Percentiles rank a stretch among this genome's conserved stretches.
Evolutionary conservation across 2,797 vertebrate species (phyloP).

Genomic region (Avahi laniger): DNA sequence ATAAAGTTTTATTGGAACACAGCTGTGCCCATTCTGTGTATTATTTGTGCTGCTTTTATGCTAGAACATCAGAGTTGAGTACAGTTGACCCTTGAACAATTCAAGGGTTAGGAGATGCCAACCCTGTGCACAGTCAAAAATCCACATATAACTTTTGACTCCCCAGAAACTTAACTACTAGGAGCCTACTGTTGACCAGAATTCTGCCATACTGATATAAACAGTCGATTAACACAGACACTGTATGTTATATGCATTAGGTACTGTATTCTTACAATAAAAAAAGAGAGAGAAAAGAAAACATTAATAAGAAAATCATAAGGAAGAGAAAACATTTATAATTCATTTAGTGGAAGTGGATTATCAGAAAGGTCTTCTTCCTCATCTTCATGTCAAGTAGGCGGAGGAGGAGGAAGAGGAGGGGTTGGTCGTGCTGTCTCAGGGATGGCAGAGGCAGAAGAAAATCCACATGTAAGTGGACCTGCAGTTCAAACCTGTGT

Average conservation of each 20-base stretch:
- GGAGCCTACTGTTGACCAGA: neutral
- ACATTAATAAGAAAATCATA: neutral
- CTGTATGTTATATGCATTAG: neutral
- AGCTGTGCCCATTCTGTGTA: neutral
- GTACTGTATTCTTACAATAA: neutral
- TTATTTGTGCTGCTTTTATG: neutral
- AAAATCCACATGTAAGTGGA: neutral
- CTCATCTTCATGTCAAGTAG: neutral
- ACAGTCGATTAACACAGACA: neutral
- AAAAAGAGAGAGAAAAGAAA: neutral
- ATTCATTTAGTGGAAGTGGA: neutral
- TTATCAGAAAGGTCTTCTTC: neutral
- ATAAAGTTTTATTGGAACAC: neutral
- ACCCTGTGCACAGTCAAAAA: neutral
- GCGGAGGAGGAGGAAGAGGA: neutral
- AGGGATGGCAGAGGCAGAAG: neutral
- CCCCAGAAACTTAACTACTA: neutral
- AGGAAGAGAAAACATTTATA: neutral
- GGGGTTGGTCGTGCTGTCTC: neutral
- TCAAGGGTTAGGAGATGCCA: accelerated
- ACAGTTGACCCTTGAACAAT: neutral
- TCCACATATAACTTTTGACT: neutral
- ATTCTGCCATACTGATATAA: neutral
- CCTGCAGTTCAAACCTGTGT: too few species aligned
- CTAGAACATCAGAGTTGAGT: neutral